Evolutionary conservation across 2,797 vertebrate species (phyloP).

Genomic region (Halcyon badia): DNA sequence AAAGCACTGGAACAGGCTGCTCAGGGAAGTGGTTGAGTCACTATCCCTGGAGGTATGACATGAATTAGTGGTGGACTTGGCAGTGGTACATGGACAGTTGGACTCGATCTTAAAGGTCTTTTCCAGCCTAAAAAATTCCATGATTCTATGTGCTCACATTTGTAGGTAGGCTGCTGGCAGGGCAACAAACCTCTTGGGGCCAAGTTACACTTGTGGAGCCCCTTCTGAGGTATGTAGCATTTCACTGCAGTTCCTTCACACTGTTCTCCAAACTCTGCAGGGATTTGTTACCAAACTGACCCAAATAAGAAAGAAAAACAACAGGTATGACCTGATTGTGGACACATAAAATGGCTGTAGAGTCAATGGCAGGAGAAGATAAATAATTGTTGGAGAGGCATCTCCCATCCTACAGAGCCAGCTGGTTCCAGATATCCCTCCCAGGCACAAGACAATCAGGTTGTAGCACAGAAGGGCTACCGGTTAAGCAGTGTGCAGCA

Average conservation of each 20-base stretch:
- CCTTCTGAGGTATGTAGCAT: accelerated
- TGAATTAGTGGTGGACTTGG: no score
- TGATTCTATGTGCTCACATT: not conserved
- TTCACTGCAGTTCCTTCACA: not conserved
- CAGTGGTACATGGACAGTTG: no score
- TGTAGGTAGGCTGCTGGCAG: not conserved
- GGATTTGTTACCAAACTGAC: not conserved
- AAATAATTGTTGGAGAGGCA: not conserved
- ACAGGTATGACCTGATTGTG: not conserved
- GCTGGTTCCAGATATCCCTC: not conserved
- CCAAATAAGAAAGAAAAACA: not conserved
- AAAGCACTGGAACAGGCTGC: no score
- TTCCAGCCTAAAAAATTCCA: no score
- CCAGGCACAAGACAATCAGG: accelerated
- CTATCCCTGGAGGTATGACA: no score
- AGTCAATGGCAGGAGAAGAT: not conserved
- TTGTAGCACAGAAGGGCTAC: accelerated
- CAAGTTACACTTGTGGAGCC: not conserved
- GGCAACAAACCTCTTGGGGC: not conserved
- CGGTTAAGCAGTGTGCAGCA: accelerated
- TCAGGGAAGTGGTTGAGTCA: no score
- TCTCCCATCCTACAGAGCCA: not conserved
- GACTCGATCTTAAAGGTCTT: no score
- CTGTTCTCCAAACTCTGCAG: not conserved
- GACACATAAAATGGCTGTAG: not conserved